Evolutionary conservation across 2,113 vertebrate genomes (phyloP), one percentile per base, ranked within the genome.

Genomic region (Amphilophus citrinellus): DNA sequence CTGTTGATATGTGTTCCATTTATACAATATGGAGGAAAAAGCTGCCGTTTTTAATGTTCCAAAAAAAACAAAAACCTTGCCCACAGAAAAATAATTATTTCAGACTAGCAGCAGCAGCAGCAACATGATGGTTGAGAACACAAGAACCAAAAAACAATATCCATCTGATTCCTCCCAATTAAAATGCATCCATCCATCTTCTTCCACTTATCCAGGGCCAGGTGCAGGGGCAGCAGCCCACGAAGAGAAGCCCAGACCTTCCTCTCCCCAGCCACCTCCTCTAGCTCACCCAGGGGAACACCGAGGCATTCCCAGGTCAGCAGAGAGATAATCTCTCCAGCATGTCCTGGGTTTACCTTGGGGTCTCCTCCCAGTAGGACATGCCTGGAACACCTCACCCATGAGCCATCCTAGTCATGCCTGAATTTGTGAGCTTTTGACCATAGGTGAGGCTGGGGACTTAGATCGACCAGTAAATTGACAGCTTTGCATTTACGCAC

Each of bases 11-110:
- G 27, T 0, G 68, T 30, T 56, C 44, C 47, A 56, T 73, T 73
- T 27, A 73, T 73, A n/a, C 47, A 56, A 73, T 73, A 56, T 73
- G 68, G 68, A 30, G 47, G 42, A n/a, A 73, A 73, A 73, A 73
- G 47, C 68, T 73, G 68, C 47, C 15, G 18, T 73, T 53, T 3
- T 18, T 14, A 56, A 27, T 32, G 68, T 50, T 56, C 68, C 27
- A 56, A 50, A 56, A 27, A 11, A n/a, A 58, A 22, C 1, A 57
- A 39, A 1, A 9, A 30, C 1, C 68, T n/a, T 35, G 68, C 27
- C 47, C 27, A 73, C 47, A 56, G 68, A 73, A 73, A 73, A 22
- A 59, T 22, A 57, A 22, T 22, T n/a, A 59, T 24, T 59, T 59
- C n/a, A 13, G n/a, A 59, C n/a, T 24, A 24, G 20, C n/a, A 59